phyloP scores from a whole-genome alignment of 2,113 vertebrate genomes.

The Nothoprocta pentlandii region DNA sequence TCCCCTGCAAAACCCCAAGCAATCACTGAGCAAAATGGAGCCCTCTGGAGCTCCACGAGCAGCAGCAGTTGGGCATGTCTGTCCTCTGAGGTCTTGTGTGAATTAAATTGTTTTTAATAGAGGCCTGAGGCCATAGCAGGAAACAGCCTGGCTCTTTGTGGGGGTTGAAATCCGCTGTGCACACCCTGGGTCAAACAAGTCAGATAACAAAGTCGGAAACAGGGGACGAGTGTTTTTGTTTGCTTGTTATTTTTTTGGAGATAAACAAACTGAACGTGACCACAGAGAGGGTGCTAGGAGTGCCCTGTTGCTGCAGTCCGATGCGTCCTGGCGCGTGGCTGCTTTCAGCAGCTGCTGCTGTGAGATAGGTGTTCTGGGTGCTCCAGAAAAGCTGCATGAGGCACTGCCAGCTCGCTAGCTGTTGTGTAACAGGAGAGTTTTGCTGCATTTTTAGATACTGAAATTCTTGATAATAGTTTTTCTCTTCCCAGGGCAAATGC shows the following conservation, averaged over 20 bases:
- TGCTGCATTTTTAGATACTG: background rate
- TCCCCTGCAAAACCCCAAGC: constrained; percentile 44
- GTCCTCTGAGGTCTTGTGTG: constrained; percentile 59
- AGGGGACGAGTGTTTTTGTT: background rate
- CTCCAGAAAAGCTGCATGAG: background rate
- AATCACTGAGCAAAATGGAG: constrained; percentile 59
- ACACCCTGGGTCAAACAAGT: background rate
- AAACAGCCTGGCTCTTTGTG: constrained; percentile 55
- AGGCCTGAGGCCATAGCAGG: constrained; percentile 59
- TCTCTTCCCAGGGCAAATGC: background rate
- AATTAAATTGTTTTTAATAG: constrained; percentile 68
- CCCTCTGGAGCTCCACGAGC: background rate
- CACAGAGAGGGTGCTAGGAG: constrained; percentile 5
- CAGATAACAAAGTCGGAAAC: constrained; percentile 17
- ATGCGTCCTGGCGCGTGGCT: background rate
- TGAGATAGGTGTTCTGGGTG: background rate
- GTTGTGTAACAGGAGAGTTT: fast-evolving
- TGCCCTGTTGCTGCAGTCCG: background rate
- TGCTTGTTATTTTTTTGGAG: background rate
- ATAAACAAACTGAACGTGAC: background rate
- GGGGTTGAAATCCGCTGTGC: constrained; percentile 32
- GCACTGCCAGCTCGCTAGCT: background rate
- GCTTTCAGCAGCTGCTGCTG: background rate
- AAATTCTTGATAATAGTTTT: background rate
- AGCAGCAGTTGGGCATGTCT: constrained; percentile 59